These are phyloP conservation scores for Toxotes chatareus DNA, from an alignment of 2,113 vertebrate species.

Conservation along the genomic window DNA sequence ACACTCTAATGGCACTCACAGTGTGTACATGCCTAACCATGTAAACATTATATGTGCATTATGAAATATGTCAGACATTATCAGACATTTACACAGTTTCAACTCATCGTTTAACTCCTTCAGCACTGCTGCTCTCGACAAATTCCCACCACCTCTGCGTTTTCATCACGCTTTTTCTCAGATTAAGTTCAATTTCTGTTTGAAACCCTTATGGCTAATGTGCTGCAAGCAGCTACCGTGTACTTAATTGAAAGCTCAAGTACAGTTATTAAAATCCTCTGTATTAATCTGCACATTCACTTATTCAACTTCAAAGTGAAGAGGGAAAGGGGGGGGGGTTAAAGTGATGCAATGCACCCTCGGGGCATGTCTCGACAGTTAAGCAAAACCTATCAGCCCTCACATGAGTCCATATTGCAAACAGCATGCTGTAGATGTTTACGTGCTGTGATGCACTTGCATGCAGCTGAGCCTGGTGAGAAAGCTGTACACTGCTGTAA, in stretches of 20 bases:
- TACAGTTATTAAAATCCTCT: slow-evolving; percentile 32
- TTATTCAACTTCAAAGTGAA: slow-evolving; percentile 29
- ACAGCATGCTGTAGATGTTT: neutral
- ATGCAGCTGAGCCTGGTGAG: neutral
- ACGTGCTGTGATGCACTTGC: neutral
- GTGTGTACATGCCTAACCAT: neutral
- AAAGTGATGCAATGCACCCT: slow-evolving; percentile 25
- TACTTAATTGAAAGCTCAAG: slow-evolving; percentile 41
- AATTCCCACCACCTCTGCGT: neutral
- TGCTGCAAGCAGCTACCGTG: slow-evolving; percentile 5
- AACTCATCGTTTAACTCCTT: neutral
- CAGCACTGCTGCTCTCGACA: neutral
- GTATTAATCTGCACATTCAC: slow-evolving; percentile 34
- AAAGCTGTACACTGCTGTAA: neutral
- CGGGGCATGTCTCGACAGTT: slow-evolving; percentile 29
- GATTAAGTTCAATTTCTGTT: neutral
- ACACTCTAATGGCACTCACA: slow-evolving; percentile 2
- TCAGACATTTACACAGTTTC: neutral
- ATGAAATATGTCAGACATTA: neutral
- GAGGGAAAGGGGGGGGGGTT: neutral
- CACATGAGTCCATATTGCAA: slow-evolving; percentile 14
- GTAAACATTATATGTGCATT: slow-evolving; percentile 16
- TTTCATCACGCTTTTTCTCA: neutral
- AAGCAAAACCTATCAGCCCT: slow-evolving; percentile 27
- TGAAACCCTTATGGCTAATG: neutral